Conservation (phyloP, 2,888 invertebrate species). For the Augochlorella aurata region DNA sequence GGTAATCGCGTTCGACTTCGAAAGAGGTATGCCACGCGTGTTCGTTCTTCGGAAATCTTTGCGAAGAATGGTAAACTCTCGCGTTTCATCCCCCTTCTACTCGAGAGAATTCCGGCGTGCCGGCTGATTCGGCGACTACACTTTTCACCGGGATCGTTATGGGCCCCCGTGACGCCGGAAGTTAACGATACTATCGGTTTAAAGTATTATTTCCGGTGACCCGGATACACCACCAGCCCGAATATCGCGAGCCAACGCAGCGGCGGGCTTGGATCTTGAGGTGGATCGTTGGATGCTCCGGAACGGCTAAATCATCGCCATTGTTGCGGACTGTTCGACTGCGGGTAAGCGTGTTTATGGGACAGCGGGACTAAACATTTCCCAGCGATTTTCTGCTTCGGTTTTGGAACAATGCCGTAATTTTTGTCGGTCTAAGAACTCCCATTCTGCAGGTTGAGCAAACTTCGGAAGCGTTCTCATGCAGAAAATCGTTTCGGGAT, state of each 20-base stretch:
- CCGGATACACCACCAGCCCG: conserved; percentile 13
- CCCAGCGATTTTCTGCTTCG: background rate
- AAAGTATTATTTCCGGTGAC: conserved; percentile 51
- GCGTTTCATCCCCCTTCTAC: background rate
- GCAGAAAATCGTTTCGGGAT: too few relatives aligned
- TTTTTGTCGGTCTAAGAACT: background rate
- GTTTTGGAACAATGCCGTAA: background rate
- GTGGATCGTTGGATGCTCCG: background rate
- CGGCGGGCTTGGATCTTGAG: background rate
- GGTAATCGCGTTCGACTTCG: conserved; percentile 20
- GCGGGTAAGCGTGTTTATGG: conserved; percentile 1
- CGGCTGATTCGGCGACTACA: background rate
- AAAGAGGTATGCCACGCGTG: too few relatives aligned
- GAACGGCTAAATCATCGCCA: conserved; percentile 10
- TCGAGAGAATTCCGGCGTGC: too few relatives aligned
- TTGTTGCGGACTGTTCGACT: conserved; percentile 1
- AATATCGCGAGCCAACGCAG: conserved; percentile 12
- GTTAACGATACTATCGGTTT: conserved; percentile 49
- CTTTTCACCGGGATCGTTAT: conserved; percentile 10
- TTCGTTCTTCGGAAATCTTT: too few relatives aligned
- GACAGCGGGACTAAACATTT: background rate
- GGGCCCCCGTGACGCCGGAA: conserved; percentile 36
- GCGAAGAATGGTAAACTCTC: background rate
- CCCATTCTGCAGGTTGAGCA: too few relatives aligned
- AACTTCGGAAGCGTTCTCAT: too few relatives aligned